phyloP scores from a whole-genome alignment of 2,888 invertebrate species.

The Ectobius pallidus region DNA sequence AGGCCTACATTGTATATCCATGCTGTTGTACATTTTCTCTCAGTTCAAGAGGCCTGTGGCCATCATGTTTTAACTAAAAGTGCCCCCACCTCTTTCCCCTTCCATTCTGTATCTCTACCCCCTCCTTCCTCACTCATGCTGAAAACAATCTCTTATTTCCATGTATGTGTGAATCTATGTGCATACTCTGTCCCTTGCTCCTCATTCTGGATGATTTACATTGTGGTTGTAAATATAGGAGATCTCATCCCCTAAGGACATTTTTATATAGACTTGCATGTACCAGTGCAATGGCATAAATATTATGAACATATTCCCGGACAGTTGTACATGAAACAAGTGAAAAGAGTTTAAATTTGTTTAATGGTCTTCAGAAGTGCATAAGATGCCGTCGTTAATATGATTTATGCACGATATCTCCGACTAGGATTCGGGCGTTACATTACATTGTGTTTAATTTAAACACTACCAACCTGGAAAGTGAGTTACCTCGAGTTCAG shows the following conservation, averaged over 20 bases:
- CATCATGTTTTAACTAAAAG: conserved; percentile 19
- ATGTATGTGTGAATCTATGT: conserved; percentile 12
- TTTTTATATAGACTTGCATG: conserved; percentile 2
- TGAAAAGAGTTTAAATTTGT: neutral
- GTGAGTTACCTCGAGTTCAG: no score
- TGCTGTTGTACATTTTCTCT: conserved; percentile 3
- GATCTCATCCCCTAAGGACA: neutral
- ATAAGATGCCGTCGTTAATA: neutral
- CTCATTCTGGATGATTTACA: neutral
- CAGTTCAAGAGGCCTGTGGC: conserved; percentile 2
- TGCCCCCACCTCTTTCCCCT: neutral
- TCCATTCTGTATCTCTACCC: neutral
- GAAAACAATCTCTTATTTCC: neutral
- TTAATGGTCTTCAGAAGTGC: neutral
- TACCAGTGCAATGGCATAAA: neutral
- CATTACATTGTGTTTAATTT: no score
- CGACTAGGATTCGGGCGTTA: no score
- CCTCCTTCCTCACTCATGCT: no score
- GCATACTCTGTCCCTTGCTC: neutral
- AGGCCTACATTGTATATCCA: conserved; percentile 2
- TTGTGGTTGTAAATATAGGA: neutral
- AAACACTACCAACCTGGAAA: no score
- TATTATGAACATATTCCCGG: neutral
- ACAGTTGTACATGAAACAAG: neutral
- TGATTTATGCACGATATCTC: neutral